Percentiles rank a stretch among this genome's conserved stretches.
Evolutionary conservation across 2,113 vertebrate species (phyloP).

Genomic region (Rana temporaria): DNA sequence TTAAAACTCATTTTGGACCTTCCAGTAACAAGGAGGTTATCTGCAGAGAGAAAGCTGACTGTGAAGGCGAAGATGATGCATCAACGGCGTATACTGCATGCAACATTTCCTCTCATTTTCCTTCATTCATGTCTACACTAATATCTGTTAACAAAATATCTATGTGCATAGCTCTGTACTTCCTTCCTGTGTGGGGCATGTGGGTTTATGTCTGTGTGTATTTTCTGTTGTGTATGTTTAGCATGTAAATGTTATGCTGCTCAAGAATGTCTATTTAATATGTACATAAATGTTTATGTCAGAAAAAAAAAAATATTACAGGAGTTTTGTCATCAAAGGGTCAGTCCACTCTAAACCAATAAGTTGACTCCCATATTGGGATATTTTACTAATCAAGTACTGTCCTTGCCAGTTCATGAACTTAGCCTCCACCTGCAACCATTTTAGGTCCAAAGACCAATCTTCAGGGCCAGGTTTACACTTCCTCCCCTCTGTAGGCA

Average conservation of each 20-base stretch:
- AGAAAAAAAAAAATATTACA: no score
- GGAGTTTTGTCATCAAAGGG: no score
- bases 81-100: constrained; percentile 33
- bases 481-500: no score
- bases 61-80: constrained; percentile 23
- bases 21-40: constrained; percentile 28
- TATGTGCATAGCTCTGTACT: background rate
- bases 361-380: no score
- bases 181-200: constrained; percentile 31
- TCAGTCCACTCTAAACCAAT: no score
- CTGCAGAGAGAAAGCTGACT: background rate
- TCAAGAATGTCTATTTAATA: no score
- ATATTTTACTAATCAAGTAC: no score
- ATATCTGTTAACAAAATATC: background rate
- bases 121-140: background rate
- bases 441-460: no score
- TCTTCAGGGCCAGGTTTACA: no score
- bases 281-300: no score
- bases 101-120: background rate
- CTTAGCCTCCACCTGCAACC: no score
- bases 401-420: no score
- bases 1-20: background rate
- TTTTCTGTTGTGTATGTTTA: background rate
- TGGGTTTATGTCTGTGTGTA: background rate
- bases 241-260: background rate